Evolutionary conservation across 2,797 vertebrate species (phyloP).

Genomic region (Gambusia yucatana): DNA sequence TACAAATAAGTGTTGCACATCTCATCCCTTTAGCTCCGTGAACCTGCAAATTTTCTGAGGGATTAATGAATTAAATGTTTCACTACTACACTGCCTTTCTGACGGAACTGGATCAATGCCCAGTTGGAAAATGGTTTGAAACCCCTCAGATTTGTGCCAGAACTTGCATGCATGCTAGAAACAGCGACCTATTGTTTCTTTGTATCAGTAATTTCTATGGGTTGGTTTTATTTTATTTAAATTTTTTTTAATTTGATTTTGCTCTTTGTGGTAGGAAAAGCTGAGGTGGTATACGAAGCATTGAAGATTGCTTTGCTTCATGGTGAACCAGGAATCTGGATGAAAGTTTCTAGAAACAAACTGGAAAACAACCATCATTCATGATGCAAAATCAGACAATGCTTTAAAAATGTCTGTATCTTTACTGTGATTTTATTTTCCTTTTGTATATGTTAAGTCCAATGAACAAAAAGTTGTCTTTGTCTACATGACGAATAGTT

Average conservation of each 20-base stretch:
- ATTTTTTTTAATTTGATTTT: background rate
- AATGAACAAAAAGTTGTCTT: conserved; percentile 56
- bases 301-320: background rate
- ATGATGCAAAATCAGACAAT: background rate
- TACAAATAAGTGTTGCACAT: conserved; percentile 1
- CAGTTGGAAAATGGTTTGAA: conserved; percentile 22
- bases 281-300: background rate
- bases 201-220: conserved; percentile 20
- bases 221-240: conserved; percentile 36
- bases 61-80: background rate
- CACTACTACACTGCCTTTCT: background rate
- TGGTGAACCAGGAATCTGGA: background rate
- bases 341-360: background rate
- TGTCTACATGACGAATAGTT: conserved; percentile 27
- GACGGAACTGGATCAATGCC: conserved; percentile 23
- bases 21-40: background rate
- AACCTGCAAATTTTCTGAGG: background rate
- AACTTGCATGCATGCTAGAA: conserved; percentile 24
- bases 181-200: conserved; percentile 22
- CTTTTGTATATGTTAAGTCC: conserved; percentile 55
- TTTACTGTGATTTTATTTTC: conserved; percentile 50
- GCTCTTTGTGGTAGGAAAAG: conserved; percentile 2
- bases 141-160: conserved; percentile 25
- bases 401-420: conserved; percentile 26
- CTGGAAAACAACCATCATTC: background rate